phyloP scores from a whole-genome alignment of 2,113 vertebrate genomes.

The Oncorhynchus tshawytscha region DNA sequence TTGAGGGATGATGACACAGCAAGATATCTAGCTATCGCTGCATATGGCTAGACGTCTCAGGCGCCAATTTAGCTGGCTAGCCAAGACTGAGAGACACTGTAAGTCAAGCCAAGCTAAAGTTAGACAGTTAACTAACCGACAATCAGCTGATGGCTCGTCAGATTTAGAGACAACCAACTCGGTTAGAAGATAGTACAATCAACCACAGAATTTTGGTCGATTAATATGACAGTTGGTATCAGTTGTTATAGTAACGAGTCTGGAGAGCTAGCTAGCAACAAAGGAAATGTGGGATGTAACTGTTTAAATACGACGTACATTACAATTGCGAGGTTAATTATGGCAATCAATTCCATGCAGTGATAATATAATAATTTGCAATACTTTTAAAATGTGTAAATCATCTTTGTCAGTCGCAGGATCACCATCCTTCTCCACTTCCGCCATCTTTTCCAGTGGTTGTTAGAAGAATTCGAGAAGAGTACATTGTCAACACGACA shows the following conservation, averaged over 20 bases:
- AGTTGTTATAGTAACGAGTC: slow-evolving; percentile 63
- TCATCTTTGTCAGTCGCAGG: slow-evolving; percentile 59
- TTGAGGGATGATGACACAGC: neutral
- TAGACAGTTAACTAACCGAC: neutral
- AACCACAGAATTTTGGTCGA: neutral
- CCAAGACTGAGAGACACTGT: neutral
- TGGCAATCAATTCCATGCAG: neutral
- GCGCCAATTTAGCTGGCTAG: neutral
- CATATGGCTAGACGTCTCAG: neutral
- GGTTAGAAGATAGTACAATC: neutral
- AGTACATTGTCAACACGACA: slow-evolving; percentile 4
- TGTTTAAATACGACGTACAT: neutral
- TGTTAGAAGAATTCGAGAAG: neutral
- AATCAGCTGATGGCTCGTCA: neutral
- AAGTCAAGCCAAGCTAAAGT: neutral
- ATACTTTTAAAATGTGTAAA: slow-evolving; percentile 67
- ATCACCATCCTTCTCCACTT: slow-evolving; percentile 60
- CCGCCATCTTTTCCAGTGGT: slow-evolving; percentile 73
- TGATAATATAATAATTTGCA: neutral
- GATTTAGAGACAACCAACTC: neutral
- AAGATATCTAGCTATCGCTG: neutral
- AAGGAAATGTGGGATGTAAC: neutral
- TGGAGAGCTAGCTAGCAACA: neutral
- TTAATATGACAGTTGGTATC: slow-evolving; percentile 52
- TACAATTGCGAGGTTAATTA: neutral